These are phyloP conservation scores for Anableps anableps DNA, from an alignment of 2,797 vertebrate species.

Conservation along the genomic window DNA sequence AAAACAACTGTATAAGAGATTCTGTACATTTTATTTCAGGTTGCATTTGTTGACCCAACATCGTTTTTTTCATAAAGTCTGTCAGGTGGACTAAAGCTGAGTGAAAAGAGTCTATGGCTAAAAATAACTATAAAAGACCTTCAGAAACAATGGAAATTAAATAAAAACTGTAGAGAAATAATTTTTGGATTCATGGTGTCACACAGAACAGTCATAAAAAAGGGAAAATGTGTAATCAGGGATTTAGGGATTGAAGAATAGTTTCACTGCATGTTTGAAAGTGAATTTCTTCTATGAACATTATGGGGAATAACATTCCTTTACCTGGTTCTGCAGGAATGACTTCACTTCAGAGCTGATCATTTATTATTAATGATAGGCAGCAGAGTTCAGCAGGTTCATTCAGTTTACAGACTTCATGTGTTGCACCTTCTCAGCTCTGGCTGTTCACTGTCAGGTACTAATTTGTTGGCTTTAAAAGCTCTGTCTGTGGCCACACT, in stretches of 20 bases:
- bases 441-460: not conserved
- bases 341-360: not conserved
- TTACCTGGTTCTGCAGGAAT: not conserved
- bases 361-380: not conserved
- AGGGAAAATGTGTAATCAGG: not conserved
- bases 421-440: not conserved
- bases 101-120: not conserved
- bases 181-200: not conserved
- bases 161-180: not conserved
- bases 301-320: not conserved
- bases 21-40: not conserved
- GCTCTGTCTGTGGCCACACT: not conserved
- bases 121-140: not conserved
- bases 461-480: not conserved
- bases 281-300: not conserved
- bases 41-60: not conserved
- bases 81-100: not conserved
- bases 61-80: not conserved
- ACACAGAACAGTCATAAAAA: not conserved
- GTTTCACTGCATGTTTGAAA: not conserved
- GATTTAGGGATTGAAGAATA: not conserved
- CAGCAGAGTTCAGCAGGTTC: constrained; percentile 4
- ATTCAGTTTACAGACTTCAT: not conserved
- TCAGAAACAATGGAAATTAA: not conserved
- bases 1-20: not conserved